phyloP scores from a whole-genome alignment of 2,888 invertebrate species.

The Seira sanloemensis region DNA sequence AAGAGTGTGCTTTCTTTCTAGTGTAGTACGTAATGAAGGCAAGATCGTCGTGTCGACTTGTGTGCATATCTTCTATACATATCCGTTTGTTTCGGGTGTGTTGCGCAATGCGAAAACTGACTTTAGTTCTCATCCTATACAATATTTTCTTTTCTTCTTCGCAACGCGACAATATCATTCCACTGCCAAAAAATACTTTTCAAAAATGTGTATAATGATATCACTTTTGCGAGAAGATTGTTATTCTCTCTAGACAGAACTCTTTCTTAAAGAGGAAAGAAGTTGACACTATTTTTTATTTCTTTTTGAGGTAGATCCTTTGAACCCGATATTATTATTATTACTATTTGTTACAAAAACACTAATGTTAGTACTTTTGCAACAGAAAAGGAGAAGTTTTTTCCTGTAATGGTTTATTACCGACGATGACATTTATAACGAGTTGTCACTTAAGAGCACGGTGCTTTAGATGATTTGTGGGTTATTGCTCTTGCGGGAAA shows the following conservation, averaged over 20 bases:
- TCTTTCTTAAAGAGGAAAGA: constrained; percentile 43
- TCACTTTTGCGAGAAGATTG: constrained; percentile 33
- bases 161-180: constrained; percentile 45
- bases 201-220: constrained; percentile 46
- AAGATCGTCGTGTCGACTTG: background rate
- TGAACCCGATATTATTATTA: constrained; percentile 7
- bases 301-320: constrained; percentile 9
- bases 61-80: background rate
- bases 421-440: constrained; percentile 63
- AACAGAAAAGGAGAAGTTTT: constrained; percentile 22
- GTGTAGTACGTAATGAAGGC: background rate
- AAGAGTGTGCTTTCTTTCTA: background rate
- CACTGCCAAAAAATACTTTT: constrained; percentile 55
- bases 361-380: background rate
- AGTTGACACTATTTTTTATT: constrained; percentile 55
- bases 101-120: constrained; percentile 66
- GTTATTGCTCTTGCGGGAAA: constrained; percentile 65
- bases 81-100: constrained; percentile 20
- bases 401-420: constrained; percentile 61
- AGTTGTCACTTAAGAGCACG: constrained; percentile 62
- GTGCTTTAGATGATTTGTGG: constrained; percentile 64
- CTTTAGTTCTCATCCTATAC: constrained; percentile 14
- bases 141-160: constrained; percentile 22
- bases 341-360: background rate
- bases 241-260: constrained; percentile 47